These are phyloP conservation scores for Mastigias papua DNA, from an alignment of 30 jellyfish, hydroid and myxozoan genomes.

Conservation along the genomic window DNA sequence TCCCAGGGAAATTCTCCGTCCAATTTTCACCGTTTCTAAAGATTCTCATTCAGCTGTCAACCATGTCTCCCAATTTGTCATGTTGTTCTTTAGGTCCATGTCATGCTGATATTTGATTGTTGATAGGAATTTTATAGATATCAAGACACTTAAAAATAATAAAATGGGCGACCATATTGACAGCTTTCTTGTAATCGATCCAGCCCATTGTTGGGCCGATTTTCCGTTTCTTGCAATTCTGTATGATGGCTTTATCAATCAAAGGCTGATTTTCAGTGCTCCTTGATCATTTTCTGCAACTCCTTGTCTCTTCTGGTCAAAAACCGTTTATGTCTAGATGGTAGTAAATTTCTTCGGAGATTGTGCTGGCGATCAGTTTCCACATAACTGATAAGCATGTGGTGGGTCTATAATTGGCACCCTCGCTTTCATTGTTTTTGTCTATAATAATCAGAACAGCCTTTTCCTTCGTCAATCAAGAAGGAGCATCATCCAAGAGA, in stretches of 20 bases:
- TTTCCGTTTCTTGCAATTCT: constrained; percentile 25
- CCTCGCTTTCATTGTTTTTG: constrained; percentile 29
- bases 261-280: constrained; percentile 35
- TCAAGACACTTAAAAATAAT: constrained; percentile 32
- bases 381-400: constrained; percentile 35
- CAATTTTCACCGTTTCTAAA: too few species aligned
- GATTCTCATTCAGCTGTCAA: constrained; percentile 40
- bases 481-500: background rate
- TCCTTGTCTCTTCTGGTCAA: constrained; percentile 33
- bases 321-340: constrained; percentile 38
- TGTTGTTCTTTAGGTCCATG: constrained; percentile 24
- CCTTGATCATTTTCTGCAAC: background rate
- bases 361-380: constrained; percentile 35
- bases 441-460: constrained; percentile 20
- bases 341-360: constrained; percentile 21
- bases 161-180: constrained; percentile 35
- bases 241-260: constrained; percentile 38
- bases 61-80: constrained; percentile 11
- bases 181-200: constrained; percentile 57
- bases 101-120: constrained; percentile 17
- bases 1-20: too few species aligned
- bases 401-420: constrained; percentile 37
- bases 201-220: constrained; percentile 35
- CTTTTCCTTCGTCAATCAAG: background rate
- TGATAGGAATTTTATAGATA: constrained; percentile 11